These are phyloP conservation scores for Coptotermes formosanus DNA, from an alignment of 1,140 invertebrate genomes.

Conservation along the genomic window DNA sequence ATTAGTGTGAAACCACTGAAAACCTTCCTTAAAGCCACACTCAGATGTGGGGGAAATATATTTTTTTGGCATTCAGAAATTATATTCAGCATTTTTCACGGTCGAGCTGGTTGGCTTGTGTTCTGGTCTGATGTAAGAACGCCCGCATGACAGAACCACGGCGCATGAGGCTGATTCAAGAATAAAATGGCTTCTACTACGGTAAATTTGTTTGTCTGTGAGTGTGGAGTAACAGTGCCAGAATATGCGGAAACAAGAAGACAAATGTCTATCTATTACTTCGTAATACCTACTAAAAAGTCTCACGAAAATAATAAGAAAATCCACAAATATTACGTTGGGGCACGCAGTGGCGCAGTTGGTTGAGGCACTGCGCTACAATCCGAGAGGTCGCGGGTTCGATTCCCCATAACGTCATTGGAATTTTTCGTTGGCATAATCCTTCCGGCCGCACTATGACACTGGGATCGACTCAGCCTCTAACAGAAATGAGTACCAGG, in stretches of 20 bases:
- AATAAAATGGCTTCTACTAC: not conserved
- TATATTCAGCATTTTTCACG: slow-evolving; percentile 33
- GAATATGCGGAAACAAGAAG: not conserved
- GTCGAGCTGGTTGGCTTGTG: slow-evolving; percentile 26
- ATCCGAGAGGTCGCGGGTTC: too few relatives aligned
- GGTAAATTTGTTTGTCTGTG: slow-evolving; percentile 23
- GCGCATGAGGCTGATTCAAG: not conserved
- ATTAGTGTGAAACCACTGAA: not conserved
- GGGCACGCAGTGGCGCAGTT: too few relatives aligned
- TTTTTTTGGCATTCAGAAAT: slow-evolving; percentile 31
- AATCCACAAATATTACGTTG: not conserved
- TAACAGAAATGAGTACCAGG: too few relatives aligned
- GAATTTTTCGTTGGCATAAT: too few relatives aligned
- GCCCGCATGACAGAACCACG: not conserved
- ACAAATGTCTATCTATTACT: not conserved
- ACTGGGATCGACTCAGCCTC: too few relatives aligned
- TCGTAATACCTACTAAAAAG: not conserved
- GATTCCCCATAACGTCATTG: too few relatives aligned
- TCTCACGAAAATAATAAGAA: not conserved
- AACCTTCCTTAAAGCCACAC: not conserved
- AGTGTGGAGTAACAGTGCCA: slow-evolving; percentile 15
- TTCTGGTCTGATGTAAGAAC: not conserved
- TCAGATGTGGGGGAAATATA: not conserved
- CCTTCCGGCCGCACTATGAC: too few relatives aligned
- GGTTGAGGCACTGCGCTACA: too few relatives aligned